Evolutionary conservation across 2,113 vertebrate genomes (phyloP).

Genomic region (Hydrolagus affinis): DNA sequence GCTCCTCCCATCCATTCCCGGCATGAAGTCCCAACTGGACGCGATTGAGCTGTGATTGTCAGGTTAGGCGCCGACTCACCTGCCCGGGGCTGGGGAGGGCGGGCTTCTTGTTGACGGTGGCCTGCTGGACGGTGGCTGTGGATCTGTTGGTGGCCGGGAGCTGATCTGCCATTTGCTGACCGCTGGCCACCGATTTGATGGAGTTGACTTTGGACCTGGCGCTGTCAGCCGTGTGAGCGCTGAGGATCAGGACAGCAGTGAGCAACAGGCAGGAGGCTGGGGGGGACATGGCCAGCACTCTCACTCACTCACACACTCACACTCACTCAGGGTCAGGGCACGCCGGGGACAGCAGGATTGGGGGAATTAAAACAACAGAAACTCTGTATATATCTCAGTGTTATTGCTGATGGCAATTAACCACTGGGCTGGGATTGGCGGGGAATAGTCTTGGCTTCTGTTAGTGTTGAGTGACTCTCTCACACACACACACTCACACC

Average conservation of each 20-base stretch:
- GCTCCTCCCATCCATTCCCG: too few relatives aligned
- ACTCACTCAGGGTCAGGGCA: too few relatives aligned
- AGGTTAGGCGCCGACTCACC: conserved; percentile 63
- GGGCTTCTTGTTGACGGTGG: conserved; percentile 71
- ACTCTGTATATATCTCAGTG: too few relatives aligned
- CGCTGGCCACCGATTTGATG: conserved; percentile 75
- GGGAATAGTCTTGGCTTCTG: too few relatives aligned
- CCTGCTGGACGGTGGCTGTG: conserved; percentile 50
- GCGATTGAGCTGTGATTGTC: too few relatives aligned
- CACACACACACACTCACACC: neutral
- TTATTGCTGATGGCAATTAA: too few relatives aligned
- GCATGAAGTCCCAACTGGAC: too few relatives aligned
- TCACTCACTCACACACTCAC: too few relatives aligned
- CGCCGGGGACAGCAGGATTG: too few relatives aligned
- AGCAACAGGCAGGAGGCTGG: conserved; percentile 64
- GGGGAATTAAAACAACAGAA: too few relatives aligned
- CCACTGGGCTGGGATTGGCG: too few relatives aligned
- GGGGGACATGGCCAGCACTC: neutral
- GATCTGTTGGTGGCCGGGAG: conserved; percentile 71
- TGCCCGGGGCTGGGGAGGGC: conserved; percentile 61
- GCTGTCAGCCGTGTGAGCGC: conserved; percentile 64
- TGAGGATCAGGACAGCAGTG: conserved; percentile 67
- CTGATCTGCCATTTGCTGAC: conserved; percentile 60
- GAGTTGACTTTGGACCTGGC: conserved; percentile 77
- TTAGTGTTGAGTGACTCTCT: neutral